Evolutionary conservation across 1,140 invertebrate genomes (phyloP).

Genomic region (Araneus ventricosus): DNA sequence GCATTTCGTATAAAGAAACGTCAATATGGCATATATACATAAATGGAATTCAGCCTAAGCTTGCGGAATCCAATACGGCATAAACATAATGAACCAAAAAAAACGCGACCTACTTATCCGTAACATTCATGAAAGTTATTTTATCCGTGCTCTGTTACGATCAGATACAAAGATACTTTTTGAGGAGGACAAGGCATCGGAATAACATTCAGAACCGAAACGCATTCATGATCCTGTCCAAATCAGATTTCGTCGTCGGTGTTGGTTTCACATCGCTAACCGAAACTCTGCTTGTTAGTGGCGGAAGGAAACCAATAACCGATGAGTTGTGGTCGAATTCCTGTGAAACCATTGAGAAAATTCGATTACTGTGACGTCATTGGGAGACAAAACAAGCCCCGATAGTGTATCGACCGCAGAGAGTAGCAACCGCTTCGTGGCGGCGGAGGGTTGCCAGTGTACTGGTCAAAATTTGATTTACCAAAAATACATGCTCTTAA

Average conservation of each 20-base stretch:
- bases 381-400: conserved; percentile 23
- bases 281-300: not conserved
- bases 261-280: not conserved
- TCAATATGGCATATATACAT: too few species aligned
- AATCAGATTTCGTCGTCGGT: not conserved
- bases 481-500: not conserved
- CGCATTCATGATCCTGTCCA: not conserved
- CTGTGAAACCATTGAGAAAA: conserved; percentile 50
- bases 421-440: not conserved
- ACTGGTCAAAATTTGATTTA: not conserved
- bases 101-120: too few species aligned
- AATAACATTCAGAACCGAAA: not conserved
- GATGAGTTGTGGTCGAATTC: conserved; percentile 41
- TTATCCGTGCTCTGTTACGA: too few species aligned
- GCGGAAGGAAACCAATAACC: not conserved
- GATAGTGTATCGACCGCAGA: conserved; percentile 20
- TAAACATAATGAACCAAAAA: too few species aligned
- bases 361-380: conserved; percentile 33
- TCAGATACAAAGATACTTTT: too few species aligned
- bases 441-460: not conserved
- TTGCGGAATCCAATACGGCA: too few species aligned
- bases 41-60: too few species aligned
- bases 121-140: too few species aligned
- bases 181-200: too few species aligned
- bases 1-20: too few species aligned